A percentile compares a stretch with the other conserved stretches of the same genome.
These are phyloP conservation scores for Nettapus auritus DNA, from an alignment of 2,113 vertebrate genomes.

Conservation along the genomic window DNA sequence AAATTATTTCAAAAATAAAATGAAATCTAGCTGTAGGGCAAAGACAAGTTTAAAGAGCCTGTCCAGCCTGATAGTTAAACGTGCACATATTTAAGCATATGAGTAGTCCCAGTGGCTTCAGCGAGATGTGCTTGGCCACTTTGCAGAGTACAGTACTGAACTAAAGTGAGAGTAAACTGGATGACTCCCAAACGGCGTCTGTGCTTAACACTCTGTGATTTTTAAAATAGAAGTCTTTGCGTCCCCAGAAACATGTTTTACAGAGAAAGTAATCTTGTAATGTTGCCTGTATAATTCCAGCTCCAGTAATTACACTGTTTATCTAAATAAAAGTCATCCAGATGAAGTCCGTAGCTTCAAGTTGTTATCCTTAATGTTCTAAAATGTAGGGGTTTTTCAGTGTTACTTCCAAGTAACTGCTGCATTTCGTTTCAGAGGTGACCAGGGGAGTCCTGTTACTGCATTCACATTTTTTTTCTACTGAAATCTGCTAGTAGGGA, in stretches of 20 bases:
- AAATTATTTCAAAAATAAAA: background rate
- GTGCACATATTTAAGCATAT: background rate
- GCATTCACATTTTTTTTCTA: background rate
- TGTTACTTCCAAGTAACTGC: background rate
- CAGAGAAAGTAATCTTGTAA: background rate
- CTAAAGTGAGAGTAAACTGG: background rate
- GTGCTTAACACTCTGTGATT: constrained; percentile 17
- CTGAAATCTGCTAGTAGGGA: background rate
- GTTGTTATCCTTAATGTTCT: background rate
- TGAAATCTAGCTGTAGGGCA: background rate
- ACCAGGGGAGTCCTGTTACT: background rate
- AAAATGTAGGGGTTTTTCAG: background rate
- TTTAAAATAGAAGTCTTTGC: constrained; percentile 24
- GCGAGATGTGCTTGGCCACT: background rate
- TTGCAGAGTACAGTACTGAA: background rate
- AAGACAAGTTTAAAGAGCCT: background rate
- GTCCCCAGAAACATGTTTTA: background rate
- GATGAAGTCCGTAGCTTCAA: constrained; percentile 17
- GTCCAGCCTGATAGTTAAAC: background rate
- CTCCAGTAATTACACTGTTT: constrained; percentile 9
- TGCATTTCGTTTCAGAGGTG: constrained; percentile 5
- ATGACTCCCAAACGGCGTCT: background rate
- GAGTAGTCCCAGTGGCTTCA: background rate
- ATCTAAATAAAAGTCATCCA: constrained; percentile 29
- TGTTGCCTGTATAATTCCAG: background rate